phyloP scores from a whole-genome alignment of 1,140 invertebrate species.

The Caerostris darwini region DNA sequence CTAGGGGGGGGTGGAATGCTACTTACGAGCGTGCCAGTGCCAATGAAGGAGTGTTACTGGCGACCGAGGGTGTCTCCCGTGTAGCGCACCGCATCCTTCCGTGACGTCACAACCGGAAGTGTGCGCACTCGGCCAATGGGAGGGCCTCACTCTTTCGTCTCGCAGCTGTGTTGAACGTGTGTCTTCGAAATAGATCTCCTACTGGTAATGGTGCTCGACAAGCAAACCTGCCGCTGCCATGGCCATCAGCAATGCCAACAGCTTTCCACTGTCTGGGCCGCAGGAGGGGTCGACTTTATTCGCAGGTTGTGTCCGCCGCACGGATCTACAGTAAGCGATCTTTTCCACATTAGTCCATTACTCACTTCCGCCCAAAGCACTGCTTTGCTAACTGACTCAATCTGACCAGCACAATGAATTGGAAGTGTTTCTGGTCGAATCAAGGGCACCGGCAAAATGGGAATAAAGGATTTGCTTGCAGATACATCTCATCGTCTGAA shows the following conservation, averaged over 20 bases:
- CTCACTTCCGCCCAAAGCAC: background rate
- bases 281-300: slow-evolving; percentile 70
- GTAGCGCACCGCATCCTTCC: slow-evolving; percentile 42
- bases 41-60: background rate
- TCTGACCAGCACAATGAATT: slow-evolving; percentile 38
- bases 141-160: slow-evolving; percentile 53
- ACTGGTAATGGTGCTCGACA: background rate
- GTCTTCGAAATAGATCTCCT: background rate
- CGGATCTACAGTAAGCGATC: slow-evolving; percentile 67
- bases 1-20: background rate
- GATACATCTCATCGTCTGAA: slow-evolving; percentile 1
- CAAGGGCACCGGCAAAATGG: slow-evolving; percentile 36
- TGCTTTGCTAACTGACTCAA: background rate
- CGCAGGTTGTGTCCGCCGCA: slow-evolving; percentile 64
- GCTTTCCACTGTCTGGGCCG: slow-evolving; percentile 59
- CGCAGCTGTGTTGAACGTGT: slow-evolving; percentile 63
- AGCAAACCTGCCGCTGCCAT: slow-evolving; percentile 36
- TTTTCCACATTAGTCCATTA: slow-evolving; percentile 30
- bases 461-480: slow-evolving; percentile 38
- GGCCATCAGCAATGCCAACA: slow-evolving; percentile 34
- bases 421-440: slow-evolving; percentile 39
- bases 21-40: too few relatives aligned
- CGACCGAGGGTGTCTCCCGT: slow-evolving; percentile 53
- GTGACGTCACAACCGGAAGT: slow-evolving; percentile 70
- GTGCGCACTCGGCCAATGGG: slow-evolving; percentile 24